Percentiles rank a stretch among this genome's conserved stretches.
phyloP scores from a whole-genome alignment of 35 echinoderm and acorn worm genomes.

The Ophioderma brevispina region DNA sequence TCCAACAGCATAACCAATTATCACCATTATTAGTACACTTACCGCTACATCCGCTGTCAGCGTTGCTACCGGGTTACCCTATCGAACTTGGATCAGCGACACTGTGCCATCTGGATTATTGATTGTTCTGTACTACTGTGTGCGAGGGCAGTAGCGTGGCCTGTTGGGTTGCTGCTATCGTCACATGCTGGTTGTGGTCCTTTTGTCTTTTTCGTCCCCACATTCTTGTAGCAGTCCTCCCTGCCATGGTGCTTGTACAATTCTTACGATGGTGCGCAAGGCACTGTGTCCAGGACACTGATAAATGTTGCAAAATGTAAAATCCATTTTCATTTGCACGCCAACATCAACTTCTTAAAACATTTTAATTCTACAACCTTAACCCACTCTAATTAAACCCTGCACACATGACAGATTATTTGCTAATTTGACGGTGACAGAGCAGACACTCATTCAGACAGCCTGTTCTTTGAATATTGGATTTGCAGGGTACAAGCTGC shows the following conservation, averaged over 20 bases:
- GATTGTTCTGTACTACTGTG: conserved; percentile 92
- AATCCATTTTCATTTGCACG: too few relatives aligned
- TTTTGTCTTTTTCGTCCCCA: conserved; percentile 67
- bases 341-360: too few relatives aligned
- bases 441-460: too few relatives aligned
- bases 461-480: too few relatives aligned
- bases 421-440: too few relatives aligned
- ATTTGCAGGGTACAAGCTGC: too few relatives aligned
- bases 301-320: too few relatives aligned
- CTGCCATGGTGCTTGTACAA: conserved; percentile 74
- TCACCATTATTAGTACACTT: too few relatives aligned
- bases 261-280: conserved; percentile 94
- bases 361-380: too few relatives aligned
- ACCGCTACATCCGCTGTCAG: conserved; percentile 88
- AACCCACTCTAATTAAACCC: too few relatives aligned
- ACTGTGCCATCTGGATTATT: conserved; percentile 94
- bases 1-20: too few relatives aligned
- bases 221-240: conserved; percentile 84
- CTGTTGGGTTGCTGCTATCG: not conserved
- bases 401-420: too few relatives aligned
- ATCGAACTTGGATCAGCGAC: conserved; percentile 94
- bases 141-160: conserved; percentile 82
- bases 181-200: conserved; percentile 26
- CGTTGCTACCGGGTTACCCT: conserved; percentile 89
- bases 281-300: conserved; percentile 99